phyloP scores from a whole-genome alignment of 2,888 invertebrate species.

The Pasiphila rectangulata region DNA sequence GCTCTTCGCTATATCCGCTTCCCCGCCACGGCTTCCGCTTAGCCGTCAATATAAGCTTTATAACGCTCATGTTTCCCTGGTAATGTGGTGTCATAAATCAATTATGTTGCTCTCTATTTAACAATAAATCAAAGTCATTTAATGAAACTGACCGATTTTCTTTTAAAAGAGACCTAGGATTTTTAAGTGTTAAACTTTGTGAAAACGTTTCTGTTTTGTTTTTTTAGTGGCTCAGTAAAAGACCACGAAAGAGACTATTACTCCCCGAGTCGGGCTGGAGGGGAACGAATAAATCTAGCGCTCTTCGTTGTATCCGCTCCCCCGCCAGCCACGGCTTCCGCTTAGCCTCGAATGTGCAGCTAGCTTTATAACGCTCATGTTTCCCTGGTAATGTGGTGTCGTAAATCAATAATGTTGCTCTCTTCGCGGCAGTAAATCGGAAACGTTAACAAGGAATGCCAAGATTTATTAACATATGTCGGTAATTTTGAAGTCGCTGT shows the following conservation, averaged over 20 bases:
- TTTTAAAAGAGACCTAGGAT: background rate
- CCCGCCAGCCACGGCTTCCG: conserved; percentile 25
- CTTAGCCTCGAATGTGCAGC: conserved; percentile 24
- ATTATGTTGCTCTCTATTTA: conserved; percentile 21
- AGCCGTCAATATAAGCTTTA: conserved; percentile 27
- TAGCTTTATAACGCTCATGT: conserved; percentile 25
- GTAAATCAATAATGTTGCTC: conserved; percentile 25
- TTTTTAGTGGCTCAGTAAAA: background rate
- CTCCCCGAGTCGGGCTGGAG: conserved; percentile 10
- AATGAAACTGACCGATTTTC: too few relatives aligned
- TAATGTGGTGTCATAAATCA: conserved; percentile 25
- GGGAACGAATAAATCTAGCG: conserved; percentile 34
- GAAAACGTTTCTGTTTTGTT: background rate
- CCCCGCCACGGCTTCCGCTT: conserved; percentile 24
- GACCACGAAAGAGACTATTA: background rate
- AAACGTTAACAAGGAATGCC: conserved; percentile 3
- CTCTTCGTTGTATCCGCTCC: conserved; percentile 26
- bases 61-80: conserved; percentile 17
- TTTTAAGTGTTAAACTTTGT: background rate
- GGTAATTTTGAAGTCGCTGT: background rate
- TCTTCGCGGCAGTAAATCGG: conserved; percentile 20
- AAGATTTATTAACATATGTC: conserved; percentile 8
- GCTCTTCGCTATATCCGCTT: conserved; percentile 27
- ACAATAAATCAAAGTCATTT: too few relatives aligned
- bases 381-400: conserved; percentile 20